These are phyloP conservation scores for Phaethornis superciliosus DNA, from an alignment of 2,113 vertebrate species.

Conservation along the genomic window DNA sequence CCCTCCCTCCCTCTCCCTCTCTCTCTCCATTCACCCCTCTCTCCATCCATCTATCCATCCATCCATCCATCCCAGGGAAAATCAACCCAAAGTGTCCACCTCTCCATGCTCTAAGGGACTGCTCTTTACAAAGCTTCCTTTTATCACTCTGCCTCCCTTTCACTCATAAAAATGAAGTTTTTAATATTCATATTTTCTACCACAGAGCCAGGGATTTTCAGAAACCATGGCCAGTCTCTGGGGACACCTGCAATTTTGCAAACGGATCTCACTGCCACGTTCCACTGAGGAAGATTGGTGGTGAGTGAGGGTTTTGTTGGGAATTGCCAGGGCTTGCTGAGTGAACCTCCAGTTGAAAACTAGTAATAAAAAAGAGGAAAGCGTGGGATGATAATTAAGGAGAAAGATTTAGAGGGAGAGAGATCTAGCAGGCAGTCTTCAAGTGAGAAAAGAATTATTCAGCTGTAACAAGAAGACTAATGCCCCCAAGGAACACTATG, in stretches of 20 bases:
- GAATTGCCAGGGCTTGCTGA: not conserved
- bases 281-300: not conserved
- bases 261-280: not conserved
- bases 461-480: not conserved
- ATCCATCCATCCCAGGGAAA: not conserved
- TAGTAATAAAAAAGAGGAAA: not conserved
- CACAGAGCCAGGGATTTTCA: not conserved
- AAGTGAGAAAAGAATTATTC: not conserved
- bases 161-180: not conserved
- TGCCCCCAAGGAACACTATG: not conserved
- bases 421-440: not conserved
- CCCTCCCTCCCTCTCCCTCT: no score
- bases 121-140: not conserved
- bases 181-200: not conserved
- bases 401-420: constrained; percentile 11
- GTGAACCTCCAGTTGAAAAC: not conserved
- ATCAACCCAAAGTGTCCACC: not conserved
- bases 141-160: not conserved
- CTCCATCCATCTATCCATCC: not conserved
- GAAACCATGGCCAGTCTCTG: not conserved
- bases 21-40: not conserved
- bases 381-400: not conserved
- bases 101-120: not conserved
- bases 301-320: not conserved
- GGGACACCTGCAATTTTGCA: not conserved